Conservation (phyloP, 2,113 vertebrate species). For the Emydocephalus ijimae region DNA sequence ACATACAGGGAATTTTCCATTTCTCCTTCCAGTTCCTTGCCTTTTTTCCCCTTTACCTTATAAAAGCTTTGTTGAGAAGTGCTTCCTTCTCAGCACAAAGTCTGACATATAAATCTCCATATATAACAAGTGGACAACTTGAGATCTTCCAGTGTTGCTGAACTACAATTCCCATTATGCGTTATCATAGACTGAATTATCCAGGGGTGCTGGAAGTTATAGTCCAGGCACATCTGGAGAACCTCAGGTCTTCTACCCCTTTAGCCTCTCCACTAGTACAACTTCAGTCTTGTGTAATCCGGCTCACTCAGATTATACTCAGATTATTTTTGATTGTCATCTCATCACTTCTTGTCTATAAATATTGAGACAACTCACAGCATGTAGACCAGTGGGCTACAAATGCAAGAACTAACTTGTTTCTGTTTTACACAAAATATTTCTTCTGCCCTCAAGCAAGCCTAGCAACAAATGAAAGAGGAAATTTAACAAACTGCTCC, state of each 20-base stretch:
- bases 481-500: not conserved
- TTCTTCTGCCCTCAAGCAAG: not conserved
- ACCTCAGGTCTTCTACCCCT: not conserved
- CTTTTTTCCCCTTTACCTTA: not conserved
- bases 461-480: not conserved
- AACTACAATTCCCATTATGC: not conserved
- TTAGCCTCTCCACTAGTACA: not conserved
- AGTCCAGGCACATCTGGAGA: not conserved
- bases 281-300: not conserved
- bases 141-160: not conserved
- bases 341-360: not conserved
- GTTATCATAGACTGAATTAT: not conserved
- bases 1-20: not conserved
- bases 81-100: not conserved
- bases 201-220: not conserved
- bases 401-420: not conserved
- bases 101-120: not conserved
- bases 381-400: too few species aligned
- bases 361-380: not conserved
- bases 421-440: not conserved
- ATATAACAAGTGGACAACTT: not conserved
- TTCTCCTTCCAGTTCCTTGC: not conserved
- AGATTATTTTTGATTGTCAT: not conserved
- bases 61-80: not conserved
- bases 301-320: not conserved